These are phyloP conservation scores for Drosophila pullipes DNA, from an alignment of 2,888 invertebrate genomes.

Conservation along the genomic window DNA sequence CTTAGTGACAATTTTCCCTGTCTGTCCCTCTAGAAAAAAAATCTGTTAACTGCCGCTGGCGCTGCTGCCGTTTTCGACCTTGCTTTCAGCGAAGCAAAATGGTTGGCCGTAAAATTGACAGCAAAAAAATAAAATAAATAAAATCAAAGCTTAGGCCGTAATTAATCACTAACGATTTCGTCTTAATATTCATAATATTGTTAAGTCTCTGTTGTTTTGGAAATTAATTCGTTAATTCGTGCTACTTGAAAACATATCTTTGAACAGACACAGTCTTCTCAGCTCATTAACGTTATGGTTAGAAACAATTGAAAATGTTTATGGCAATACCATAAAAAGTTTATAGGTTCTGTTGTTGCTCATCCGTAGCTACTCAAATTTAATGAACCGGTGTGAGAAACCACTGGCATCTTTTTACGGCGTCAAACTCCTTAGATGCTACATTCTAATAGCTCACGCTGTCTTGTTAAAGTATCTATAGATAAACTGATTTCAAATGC, in stretches of 20 bases:
- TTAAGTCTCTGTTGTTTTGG: neutral
- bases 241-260: constrained; percentile 41
- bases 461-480: constrained; percentile 26
- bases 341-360: constrained; percentile 43
- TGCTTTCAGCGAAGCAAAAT: constrained; percentile 41
- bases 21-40: constrained; percentile 27
- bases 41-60: constrained; percentile 37
- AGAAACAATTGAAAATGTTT: constrained; percentile 35
- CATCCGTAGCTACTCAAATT: constrained; percentile 38
- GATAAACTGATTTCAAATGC: constrained; percentile 38
- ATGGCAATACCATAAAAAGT: constrained; percentile 52
- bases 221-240: constrained; percentile 5
- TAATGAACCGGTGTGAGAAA: constrained; percentile 59
- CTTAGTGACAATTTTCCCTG: constrained; percentile 54
- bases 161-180: constrained; percentile 38
- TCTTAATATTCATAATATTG: constrained; percentile 21
- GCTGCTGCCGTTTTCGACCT: constrained; percentile 40
- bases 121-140: neutral
- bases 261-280: constrained; percentile 13
- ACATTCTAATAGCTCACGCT: constrained; percentile 40
- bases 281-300: constrained; percentile 42
- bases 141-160: constrained; percentile 3
- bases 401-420: constrained; percentile 51
- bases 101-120: constrained; percentile 16
- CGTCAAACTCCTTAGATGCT: constrained; percentile 7